A percentile compares a stretch with the other conserved stretches of the same genome.
Conservation (phyloP, 1,140 invertebrate species). For the Planococcus citri region DNA sequence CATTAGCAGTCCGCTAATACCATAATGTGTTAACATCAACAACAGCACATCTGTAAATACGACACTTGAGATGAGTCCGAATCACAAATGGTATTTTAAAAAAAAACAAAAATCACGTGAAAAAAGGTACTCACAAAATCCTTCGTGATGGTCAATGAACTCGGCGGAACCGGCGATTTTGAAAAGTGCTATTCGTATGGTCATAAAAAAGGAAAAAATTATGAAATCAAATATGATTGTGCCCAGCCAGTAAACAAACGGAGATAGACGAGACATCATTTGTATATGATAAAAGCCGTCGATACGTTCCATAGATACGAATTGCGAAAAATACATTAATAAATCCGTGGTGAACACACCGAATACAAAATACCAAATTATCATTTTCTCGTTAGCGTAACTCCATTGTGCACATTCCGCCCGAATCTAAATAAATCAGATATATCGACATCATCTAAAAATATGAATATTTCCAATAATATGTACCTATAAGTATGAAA, state of each 20-base stretch:
- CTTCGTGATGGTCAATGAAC: not conserved
- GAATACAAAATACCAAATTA: not conserved
- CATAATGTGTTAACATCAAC: too few species aligned
- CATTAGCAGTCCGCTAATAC: too few species aligned
- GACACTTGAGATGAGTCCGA: too few species aligned
- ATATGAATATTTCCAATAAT: too few species aligned
- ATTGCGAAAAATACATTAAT: not conserved
- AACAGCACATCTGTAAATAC: too few species aligned
- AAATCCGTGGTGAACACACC: not conserved
- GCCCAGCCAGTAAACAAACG: not conserved
- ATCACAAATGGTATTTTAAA: too few species aligned
- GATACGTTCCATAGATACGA: not conserved
- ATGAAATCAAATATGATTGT: not conserved
- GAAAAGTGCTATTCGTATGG: not conserved
- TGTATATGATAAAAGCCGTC: not conserved
- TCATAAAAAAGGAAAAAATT: not conserved
- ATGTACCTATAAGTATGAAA: too few species aligned
- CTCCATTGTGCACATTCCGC: too few species aligned
- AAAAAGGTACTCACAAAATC: too few species aligned
- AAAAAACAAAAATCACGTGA: too few species aligned
- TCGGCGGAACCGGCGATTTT: not conserved
- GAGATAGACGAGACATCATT: not conserved
- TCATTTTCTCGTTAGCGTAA: not conserved
- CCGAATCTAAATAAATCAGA: too few species aligned
- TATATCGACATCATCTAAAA: too few species aligned